Conservation (phyloP, 2,113 vertebrate genomes). For the Telmatochromis brichardi region DNA sequence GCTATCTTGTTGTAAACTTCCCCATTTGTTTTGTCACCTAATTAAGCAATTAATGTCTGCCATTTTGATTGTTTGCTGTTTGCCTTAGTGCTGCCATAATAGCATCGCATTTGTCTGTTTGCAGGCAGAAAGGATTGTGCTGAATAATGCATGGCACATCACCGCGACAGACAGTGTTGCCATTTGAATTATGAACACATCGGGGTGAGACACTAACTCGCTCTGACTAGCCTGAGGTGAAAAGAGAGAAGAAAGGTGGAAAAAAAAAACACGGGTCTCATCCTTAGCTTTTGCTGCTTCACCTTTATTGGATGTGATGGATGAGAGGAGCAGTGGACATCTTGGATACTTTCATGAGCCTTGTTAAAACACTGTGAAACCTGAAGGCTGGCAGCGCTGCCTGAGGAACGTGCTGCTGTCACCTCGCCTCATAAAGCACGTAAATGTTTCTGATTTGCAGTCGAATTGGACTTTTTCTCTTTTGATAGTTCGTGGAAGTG, state of each 20-base stretch:
- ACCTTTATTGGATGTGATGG: slow-evolving; percentile 59
- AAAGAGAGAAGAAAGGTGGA: slow-evolving; percentile 26
- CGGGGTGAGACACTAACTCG: slow-evolving; percentile 51
- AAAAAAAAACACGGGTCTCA: not conserved
- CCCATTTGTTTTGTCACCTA: slow-evolving; percentile 57
- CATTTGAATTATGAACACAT: slow-evolving; percentile 74
- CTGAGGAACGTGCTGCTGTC: slow-evolving; percentile 4
- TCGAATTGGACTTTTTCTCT: not conserved
- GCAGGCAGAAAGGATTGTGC: slow-evolving; percentile 43
- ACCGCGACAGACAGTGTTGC: slow-evolving; percentile 57
- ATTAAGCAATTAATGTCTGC: slow-evolving; percentile 64
- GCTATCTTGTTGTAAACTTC: slow-evolving; percentile 26
- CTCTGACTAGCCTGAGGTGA: slow-evolving; percentile 51
- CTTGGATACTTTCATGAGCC: slow-evolving; percentile 48
- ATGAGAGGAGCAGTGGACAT: slow-evolving; percentile 23
- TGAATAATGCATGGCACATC: slow-evolving; percentile 73
- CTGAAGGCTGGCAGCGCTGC: not conserved
- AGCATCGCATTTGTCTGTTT: slow-evolving; percentile 64
- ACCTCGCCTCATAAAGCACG: slow-evolving; percentile 14
- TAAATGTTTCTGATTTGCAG: slow-evolving; percentile 21
- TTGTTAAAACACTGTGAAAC: slow-evolving; percentile 47
- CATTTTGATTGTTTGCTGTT: slow-evolving; percentile 64
- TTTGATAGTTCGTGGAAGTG: not conserved
- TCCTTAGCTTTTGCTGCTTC: slow-evolving; percentile 32
- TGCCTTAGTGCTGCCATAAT: slow-evolving; percentile 50